These are phyloP conservation scores for Sepiola atlantica DNA, from an alignment of 2,888 invertebrate genomes.

Conservation along the genomic window DNA sequence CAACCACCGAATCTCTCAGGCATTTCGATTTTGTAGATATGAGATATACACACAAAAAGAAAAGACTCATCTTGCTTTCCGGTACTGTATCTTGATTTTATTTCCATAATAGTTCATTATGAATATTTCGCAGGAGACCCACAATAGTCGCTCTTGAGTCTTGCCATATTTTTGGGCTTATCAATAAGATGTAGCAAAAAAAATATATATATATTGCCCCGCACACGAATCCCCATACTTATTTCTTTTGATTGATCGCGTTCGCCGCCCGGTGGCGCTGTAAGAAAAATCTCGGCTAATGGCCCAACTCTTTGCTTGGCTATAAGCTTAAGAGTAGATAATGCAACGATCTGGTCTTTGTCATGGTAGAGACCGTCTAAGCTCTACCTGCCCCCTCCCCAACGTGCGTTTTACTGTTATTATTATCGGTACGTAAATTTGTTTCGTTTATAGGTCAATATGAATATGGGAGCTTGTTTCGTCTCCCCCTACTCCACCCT, in stretches of 20 bases:
- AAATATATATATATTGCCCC: background rate
- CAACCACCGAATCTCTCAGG: no score
- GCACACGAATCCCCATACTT: background rate
- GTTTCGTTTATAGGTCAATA: background rate
- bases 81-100: background rate
- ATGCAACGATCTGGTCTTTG: background rate
- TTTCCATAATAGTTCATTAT: background rate
- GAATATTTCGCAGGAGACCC: background rate
- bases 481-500: background rate
- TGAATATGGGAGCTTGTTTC: background rate
- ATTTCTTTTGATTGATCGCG: background rate
- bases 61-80: no score
- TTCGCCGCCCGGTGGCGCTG: background rate
- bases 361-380: background rate
- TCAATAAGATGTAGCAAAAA: background rate
- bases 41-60: no score
- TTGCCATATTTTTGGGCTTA: background rate
- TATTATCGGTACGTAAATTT: background rate
- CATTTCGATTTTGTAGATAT: no score
- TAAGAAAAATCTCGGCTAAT: background rate
- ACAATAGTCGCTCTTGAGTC: background rate
- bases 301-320: background rate
- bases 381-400: background rate
- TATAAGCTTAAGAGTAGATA: background rate
- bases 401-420: background rate